These are phyloP conservation scores for Physeter macrocephalus DNA, from an alignment of 2,113 vertebrate species.

Conservation along the genomic window DNA sequence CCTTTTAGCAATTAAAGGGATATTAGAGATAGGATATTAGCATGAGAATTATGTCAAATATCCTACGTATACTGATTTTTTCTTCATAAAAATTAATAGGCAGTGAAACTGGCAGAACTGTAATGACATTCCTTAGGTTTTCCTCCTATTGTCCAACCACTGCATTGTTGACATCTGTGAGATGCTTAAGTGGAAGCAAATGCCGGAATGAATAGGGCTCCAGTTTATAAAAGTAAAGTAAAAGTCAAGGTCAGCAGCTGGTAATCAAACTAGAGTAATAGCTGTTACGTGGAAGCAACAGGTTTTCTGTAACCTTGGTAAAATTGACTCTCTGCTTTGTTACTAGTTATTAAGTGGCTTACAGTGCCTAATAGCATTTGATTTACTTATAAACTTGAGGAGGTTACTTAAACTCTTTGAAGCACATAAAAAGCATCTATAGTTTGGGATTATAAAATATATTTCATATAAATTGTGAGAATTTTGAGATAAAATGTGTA, in stretches of 20 bases:
- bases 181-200: not conserved
- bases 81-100: conserved; percentile 57
- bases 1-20: conserved; percentile 63
- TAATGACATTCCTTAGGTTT: not conserved
- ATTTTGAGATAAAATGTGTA: not conserved
- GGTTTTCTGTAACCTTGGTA: not conserved
- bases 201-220: not conserved
- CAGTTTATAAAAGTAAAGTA: not conserved
- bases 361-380: not conserved
- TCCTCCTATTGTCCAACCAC: not conserved
- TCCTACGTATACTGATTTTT: conserved; percentile 59
- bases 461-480: not conserved
- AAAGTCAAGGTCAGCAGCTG: not conserved
- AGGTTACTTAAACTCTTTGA: not conserved
- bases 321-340: not conserved
- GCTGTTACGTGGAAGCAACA: not conserved
- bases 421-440: not conserved
- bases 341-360: not conserved
- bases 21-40: conserved; percentile 62
- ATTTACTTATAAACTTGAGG: not conserved
- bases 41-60: conserved; percentile 65
- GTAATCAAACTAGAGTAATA: not conserved
- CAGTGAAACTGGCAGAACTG: not conserved
- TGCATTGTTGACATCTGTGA: not conserved
- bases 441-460: not conserved